Base-by-base conservation (phyloP, 2,113 vertebrate genomes). In the Anguilla japonica region DNA sequence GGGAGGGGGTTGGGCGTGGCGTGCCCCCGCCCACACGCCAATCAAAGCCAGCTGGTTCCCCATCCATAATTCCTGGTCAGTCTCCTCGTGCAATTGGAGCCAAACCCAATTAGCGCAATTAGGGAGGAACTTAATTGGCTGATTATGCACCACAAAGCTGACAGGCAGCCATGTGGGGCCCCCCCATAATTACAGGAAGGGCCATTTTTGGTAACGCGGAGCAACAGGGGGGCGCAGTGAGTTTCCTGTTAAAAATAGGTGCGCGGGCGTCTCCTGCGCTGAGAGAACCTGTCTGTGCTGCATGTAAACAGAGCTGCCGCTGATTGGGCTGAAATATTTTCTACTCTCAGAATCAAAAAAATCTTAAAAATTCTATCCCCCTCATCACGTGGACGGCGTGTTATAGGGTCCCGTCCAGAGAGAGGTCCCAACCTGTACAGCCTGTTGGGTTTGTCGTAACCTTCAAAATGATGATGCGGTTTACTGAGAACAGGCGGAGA, bases 21-120 rank as follows among this genome's bases (percentile, higher is more conserved):
- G 2, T 75, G 26, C 11, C 22, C n/a, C 22, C n/a, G 83, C n/a
- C 41, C 83, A 67, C 13, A 41, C 63, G 18, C 63, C 50, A 22
- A 84, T 40, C 43, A 43, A 84, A 84, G n/a, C 5, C 84, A 50
- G n/a, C 84, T 78, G 67, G 84, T 50, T 41, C 46, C 20, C 43
- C 63, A 50, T 56, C 67, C 46, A 50, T 75, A 78, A 29, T 78
- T 50, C 16, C 13, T 75, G 71, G 13, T 75, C 71, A 34, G 3
- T 75, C 34, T 75, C 71, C n/a, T 75, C 6, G 20, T 14, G 26
- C 63, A 63, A 84, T 84, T 78, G 50, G 63, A 50, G 67, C 26
- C 41, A 34, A 78, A 78, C 75, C 26, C 22, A 84, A 84, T 78
- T 50, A 63, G 6, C 41, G 43, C 5, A 46, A 84, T 84, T 84